Evolutionary conservation across 1,140 invertebrate genomes (phyloP), one percentile per base, ranked within the genome.

Genomic region (Atopsyche davidsoni): DNA sequence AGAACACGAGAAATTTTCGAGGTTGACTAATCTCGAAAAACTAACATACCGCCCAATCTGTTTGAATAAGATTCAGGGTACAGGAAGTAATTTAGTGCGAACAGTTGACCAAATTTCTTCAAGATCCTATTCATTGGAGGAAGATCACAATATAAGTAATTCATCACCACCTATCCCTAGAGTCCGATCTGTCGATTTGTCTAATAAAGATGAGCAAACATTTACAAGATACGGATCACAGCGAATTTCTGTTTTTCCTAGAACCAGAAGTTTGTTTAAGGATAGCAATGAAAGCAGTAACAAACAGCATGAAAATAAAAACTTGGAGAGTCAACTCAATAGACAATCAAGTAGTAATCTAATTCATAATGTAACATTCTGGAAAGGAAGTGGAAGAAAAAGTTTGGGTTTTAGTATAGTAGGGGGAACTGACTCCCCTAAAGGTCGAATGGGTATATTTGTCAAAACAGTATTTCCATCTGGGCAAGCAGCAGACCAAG

Each of bases 361-460:
- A 11, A 22, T 70, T 49, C 68, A 73, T 32, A 66, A 60, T 58
- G 68, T 74, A 23, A 72, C 75, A 35, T 89, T 92, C 62, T 80
- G 82, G 62, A 93, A 93, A 69, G 89, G 89, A 14, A 80, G 79
- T 7, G 86, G 87, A 2, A 81, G 87, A 43, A 92, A 91, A 64
- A 89, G 87, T 46, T 75, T 96, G 17, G 92, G 91, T 1, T 94
- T 95, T 64, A 92, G 88, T 65, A 91, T 94, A 60, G 91, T 94
- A 17, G 92, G 91, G 19, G 91, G 91, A 31, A 82, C 78, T 6
- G 91, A 94, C 64, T 91, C 89, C 23, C 86, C 90, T 1, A 86
- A 87, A 62, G 90, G 90, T 2, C 83, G 81, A 58, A 88, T 94
- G 80, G 90, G 90, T 11, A 93, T 94, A 59, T 93, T 88, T 69